Percentiles rank a stretch among this genome's conserved stretches.
These are phyloP conservation scores for Spodoptera exigua DNA, from an alignment of 2,888 invertebrate genomes.

Conservation along the genomic window DNA sequence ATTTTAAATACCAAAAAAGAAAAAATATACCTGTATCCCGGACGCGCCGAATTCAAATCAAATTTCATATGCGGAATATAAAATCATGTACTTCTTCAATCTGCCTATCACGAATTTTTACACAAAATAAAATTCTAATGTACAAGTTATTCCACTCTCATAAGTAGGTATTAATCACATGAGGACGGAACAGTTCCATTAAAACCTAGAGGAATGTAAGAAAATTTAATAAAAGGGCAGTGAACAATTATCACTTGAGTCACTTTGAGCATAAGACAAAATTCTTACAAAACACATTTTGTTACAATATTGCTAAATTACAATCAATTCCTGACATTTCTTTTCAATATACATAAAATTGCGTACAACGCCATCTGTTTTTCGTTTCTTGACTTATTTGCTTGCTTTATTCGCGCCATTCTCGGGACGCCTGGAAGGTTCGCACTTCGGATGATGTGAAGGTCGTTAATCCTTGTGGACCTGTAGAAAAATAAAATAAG, in stretches of 20 bases:
- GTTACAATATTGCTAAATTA: slow-evolving; percentile 32
- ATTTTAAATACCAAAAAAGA: slow-evolving; percentile 15
- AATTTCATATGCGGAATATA: no score
- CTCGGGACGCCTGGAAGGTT: slow-evolving; percentile 86
- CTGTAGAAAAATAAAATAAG: slow-evolving; percentile 63
- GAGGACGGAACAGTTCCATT: slow-evolving; percentile 56
- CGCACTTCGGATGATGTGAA: slow-evolving; percentile 87
- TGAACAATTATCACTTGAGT: slow-evolving; percentile 68
- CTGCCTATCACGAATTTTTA: no score
- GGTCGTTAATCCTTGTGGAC: slow-evolving; percentile 83
- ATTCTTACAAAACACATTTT: slow-evolving; percentile 20
- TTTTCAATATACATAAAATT: slow-evolving; percentile 40
- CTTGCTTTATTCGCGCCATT: slow-evolving; percentile 78
- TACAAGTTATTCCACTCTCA: slow-evolving; percentile 69
- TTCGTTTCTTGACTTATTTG: slow-evolving; percentile 26
- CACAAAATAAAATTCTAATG: slow-evolving; percentile 39
- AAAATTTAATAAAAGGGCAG: slow-evolving; percentile 65
- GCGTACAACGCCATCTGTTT: slow-evolving; percentile 43
- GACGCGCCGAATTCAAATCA: no score
- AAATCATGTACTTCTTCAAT: no score
- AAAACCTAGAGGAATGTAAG: slow-evolving; percentile 53
- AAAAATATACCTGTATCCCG: no score
- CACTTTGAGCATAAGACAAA: slow-evolving; percentile 64
- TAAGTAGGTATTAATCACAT: slow-evolving; percentile 67
- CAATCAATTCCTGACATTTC: slow-evolving; percentile 35